Evolutionary conservation across 92 coral and sea anemone species (phyloP).

Genomic region (Metridium senile): DNA sequence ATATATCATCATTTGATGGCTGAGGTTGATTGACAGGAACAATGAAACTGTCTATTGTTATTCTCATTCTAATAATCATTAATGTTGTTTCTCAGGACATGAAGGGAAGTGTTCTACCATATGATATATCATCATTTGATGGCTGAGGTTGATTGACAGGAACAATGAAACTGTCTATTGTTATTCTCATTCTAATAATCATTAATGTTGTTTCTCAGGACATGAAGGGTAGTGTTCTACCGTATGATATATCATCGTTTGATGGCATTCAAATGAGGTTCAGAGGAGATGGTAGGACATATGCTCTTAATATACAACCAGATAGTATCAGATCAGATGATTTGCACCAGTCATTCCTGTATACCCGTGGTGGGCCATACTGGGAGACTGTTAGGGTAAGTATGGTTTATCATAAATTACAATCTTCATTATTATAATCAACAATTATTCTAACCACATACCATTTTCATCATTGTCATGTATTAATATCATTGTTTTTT

Average conservation of each 20-base stretch:
- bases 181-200: too few relatives aligned
- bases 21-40: too few relatives aligned
- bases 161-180: too few relatives aligned
- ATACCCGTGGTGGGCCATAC: conserved; percentile 95
- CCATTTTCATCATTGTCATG: neutral
- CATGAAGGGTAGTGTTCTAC: conserved; percentile 75
- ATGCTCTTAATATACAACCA: conserved; percentile 87
- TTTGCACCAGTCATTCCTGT: conserved; percentile 88
- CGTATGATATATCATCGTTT: conserved; percentile 84
- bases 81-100: too few relatives aligned
- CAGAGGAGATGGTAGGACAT: conserved; percentile 96
- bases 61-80: too few relatives aligned
- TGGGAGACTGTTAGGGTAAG: conserved; percentile 95
- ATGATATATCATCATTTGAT: too few relatives aligned
- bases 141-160: too few relatives aligned
- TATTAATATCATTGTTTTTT: neutral
- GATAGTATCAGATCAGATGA: conserved; percentile 86
- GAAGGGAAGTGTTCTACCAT: too few relatives aligned
- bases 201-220: too few relatives aligned
- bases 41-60: too few relatives aligned
- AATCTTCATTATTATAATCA: neutral
- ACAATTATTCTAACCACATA: neutral
- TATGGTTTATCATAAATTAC: neutral
- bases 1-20: too few relatives aligned
- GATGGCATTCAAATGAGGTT: conserved; percentile 91